Evolutionary conservation across 2,797 vertebrate species (phyloP), one percentile per base, ranked within the genome.

Genomic region (Loris lydekkerianus): DNA sequence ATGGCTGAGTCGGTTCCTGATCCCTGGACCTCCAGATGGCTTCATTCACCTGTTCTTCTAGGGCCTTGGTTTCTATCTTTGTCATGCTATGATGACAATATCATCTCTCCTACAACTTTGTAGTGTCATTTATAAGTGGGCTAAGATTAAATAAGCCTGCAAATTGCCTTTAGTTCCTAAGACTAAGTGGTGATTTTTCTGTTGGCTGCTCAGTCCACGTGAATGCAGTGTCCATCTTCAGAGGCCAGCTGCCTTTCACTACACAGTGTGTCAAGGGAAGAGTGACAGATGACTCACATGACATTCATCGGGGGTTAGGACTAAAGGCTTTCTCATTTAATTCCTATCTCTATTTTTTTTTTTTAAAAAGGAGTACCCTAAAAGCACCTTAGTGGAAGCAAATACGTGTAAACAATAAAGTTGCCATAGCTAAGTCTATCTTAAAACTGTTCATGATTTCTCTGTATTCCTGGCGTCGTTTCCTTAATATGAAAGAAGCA

Each of bases 131-230:
- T 72, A 31, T 76, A 76, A 40, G 72, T n/a, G 13, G 61, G 31
- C 29, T 77, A 73, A 92, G 91, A 61, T 87, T 69, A 89, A 95
- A 40, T 89, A 46, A 77, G 69, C 58, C 67, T 95, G 21, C 69
- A 85, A 86, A 93, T 89, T 92, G 60, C 63, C 58, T 65, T 88
- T 53, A 46, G 53, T 76, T 76, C 43, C 31, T 81, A 69, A 89
- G 49, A 91, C 27, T 75, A 46, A 95, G 5, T 75, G 14, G 3
- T 93, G 37, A 37, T 89, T 80, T 65, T 92, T 70, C 63, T 84
- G 83, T 83, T 10, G 20, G 34, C 58, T 83, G 37, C 13, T 84
- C n/a, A 37, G 75, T 31, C 20, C 2, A 0, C 46, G 18, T 23
- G 31, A 72, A 37, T 40, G 21, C 53, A 78, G 25, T 0, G 1